Conservation (phyloP, 1,140 invertebrate genomes). For the Sogatella furcifera region DNA sequence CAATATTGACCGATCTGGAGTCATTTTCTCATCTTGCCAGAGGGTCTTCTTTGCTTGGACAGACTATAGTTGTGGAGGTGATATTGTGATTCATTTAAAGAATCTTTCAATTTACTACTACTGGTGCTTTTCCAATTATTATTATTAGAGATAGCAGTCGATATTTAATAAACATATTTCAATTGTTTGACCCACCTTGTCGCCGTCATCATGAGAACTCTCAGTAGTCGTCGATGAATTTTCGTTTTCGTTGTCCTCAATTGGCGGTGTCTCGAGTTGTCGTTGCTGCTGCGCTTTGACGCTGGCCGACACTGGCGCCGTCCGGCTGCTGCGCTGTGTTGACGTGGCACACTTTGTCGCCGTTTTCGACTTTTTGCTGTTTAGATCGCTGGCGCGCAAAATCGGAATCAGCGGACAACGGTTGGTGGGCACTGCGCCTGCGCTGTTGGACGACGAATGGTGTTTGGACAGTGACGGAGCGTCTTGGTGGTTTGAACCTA, state of each 20-base stretch:
- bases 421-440: too few relatives aligned
- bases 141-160: too few relatives aligned
- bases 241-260: constrained; percentile 42
- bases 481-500: too few relatives aligned
- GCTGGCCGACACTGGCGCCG: not conserved
- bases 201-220: constrained; percentile 45
- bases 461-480: too few relatives aligned
- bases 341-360: not conserved
- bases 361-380: not conserved
- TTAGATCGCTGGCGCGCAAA: not conserved
- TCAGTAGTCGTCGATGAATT: constrained; percentile 63
- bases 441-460: too few relatives aligned
- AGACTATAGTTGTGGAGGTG: too few relatives aligned
- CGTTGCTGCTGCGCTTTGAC: not conserved
- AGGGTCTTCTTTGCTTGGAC: too few relatives aligned
- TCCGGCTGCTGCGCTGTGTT: not conserved
- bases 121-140: too few relatives aligned
- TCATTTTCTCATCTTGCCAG: too few relatives aligned
- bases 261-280: not conserved
- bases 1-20: too few relatives aligned
- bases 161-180: not conserved
- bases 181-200: constrained; percentile 8
- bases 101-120: too few relatives aligned
- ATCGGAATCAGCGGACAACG: not conserved
- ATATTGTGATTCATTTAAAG: too few relatives aligned